These are phyloP conservation scores for Tholera decimalis DNA, from an alignment of 2,888 invertebrate genomes.

Conservation along the genomic window DNA sequence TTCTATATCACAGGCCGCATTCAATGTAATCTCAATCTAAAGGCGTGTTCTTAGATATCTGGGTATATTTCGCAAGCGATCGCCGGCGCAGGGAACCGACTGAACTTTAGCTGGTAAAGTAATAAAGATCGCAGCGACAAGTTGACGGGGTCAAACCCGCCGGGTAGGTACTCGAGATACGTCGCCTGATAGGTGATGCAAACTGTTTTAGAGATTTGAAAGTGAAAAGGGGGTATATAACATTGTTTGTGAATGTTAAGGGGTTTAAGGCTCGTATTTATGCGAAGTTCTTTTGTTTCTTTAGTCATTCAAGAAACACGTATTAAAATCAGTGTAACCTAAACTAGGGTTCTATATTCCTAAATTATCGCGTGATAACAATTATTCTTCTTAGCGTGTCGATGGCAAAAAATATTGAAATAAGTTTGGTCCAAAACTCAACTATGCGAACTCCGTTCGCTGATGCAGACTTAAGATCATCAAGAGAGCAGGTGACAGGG, in stretches of 20 bases:
- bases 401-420: too few species aligned
- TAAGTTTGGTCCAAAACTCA: too few species aligned
- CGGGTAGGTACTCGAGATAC: constrained; percentile 43
- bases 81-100: constrained; percentile 70
- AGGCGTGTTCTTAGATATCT: constrained; percentile 49
- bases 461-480: too few species aligned
- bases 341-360: too few species aligned
- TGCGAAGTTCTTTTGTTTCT: background rate
- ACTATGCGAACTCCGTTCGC: too few species aligned
- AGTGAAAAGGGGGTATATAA: constrained; percentile 39
- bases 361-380: too few species aligned
- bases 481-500: too few species aligned
- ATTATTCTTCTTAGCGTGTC: too few species aligned
- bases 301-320: background rate
- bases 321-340: too few species aligned
- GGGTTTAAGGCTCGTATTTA: background rate
- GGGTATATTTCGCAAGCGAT: constrained; percentile 69
- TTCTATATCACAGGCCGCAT: background rate
- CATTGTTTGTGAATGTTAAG: constrained; percentile 11
- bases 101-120: constrained; percentile 75
- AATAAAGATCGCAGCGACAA: constrained; percentile 71
- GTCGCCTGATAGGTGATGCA: constrained; percentile 46
- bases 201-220: constrained; percentile 50
- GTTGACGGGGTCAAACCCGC: constrained; percentile 68
- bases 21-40: constrained; percentile 26